phyloP scores from a whole-genome alignment of 2,888 invertebrate genomes.

The Mesorhabditis sp. region DNA sequence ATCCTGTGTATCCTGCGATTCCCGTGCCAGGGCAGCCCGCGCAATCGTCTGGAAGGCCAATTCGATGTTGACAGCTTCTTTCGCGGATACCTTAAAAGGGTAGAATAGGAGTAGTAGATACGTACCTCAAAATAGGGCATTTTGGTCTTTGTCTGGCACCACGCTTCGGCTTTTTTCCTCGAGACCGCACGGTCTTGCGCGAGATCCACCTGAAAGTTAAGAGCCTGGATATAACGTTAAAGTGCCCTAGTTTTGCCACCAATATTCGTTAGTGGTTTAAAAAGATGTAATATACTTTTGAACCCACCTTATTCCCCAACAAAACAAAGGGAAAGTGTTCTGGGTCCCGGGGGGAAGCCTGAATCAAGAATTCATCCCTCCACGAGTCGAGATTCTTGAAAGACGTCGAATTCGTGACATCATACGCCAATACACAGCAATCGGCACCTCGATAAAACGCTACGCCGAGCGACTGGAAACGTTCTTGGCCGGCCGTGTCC shows the following conservation, averaged over 20 bases:
- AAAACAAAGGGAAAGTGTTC: slow-evolving; percentile 99
- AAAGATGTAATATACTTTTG: not conserved
- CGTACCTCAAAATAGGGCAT: slow-evolving; percentile 88
- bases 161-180: slow-evolving; percentile 74
- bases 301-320: slow-evolving; percentile 86
- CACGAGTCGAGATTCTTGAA: slow-evolving; percentile 98
- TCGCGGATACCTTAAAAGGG: slow-evolving; percentile 76
- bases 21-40: slow-evolving; percentile 83
- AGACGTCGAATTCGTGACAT: slow-evolving; percentile 94
- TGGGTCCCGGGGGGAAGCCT: slow-evolving; percentile 81
- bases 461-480: slow-evolving; percentile 96
- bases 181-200: slow-evolving; percentile 73
- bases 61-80: slow-evolving; percentile 97
- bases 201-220: slow-evolving; percentile 58
- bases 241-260: not conserved
- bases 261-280: too few species aligned
- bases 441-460: slow-evolving; percentile 97
- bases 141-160: slow-evolving; percentile 97
- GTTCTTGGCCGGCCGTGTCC: slow-evolving; percentile 99
- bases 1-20: slow-evolving; percentile 64
- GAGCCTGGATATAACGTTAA: not conserved
- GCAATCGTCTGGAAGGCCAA: slow-evolving; percentile 98
- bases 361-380: slow-evolving; percentile 94
- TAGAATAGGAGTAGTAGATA: not conserved
- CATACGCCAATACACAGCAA: slow-evolving; percentile 92